Evolutionary conservation across 2,888 invertebrate species (phyloP).

Genomic region (Chydorus sphaericus): DNA sequence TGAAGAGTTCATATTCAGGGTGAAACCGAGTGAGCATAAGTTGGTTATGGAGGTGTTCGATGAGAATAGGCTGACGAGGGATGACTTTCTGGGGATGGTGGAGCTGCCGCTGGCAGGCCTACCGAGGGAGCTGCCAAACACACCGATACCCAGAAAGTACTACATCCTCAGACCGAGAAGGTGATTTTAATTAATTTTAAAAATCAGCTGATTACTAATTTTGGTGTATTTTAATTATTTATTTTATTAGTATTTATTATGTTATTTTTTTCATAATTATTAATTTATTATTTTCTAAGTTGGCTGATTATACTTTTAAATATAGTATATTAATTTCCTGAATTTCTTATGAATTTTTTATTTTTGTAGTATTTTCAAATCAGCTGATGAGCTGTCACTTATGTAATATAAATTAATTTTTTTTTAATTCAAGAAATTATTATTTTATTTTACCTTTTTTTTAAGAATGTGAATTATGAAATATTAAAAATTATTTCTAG

Average conservation of each 20-base stretch:
- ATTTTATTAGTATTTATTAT: not conserved
- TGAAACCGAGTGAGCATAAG: slow-evolving; percentile 82
- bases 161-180: slow-evolving; percentile 84
- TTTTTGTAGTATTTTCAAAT: too few relatives aligned
- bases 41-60: slow-evolving; percentile 93
- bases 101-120: slow-evolving; percentile 63
- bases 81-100: slow-evolving; percentile 95
- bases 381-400: too few relatives aligned
- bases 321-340: too few relatives aligned
- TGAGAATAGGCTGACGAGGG: slow-evolving; percentile 90
- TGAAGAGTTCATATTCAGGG: slow-evolving; percentile 91
- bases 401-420: too few relatives aligned
- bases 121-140: slow-evolving; percentile 58
- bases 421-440: too few relatives aligned
- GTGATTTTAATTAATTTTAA: slow-evolving; percentile 42
- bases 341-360: too few relatives aligned
- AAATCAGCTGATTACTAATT: not conserved
- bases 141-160: slow-evolving; percentile 56
- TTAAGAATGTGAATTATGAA: too few relatives aligned
- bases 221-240: not conserved
- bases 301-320: too few relatives aligned
- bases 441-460: too few relatives aligned
- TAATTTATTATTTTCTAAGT: too few relatives aligned
- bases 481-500: too few relatives aligned
- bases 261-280: too few relatives aligned